Base-by-base conservation (phyloP, 2,113 vertebrate genomes). In the Alosa alosa region DNA sequence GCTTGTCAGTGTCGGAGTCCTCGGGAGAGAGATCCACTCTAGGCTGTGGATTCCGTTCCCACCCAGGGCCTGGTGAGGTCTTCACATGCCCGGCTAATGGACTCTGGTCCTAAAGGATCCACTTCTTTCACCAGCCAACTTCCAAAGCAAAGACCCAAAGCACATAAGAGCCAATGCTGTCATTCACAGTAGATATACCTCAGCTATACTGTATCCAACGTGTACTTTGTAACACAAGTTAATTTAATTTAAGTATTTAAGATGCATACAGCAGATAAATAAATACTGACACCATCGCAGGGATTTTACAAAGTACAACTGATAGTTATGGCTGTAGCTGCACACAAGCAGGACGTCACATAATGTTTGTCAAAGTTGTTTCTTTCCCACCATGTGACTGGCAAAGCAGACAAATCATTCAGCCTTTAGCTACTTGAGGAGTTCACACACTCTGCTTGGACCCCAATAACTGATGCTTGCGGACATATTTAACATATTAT, bases 21-120 rank as follows among this genome's bases (percentile, higher is more conserved):
- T 78, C 36, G 31, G 39, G 72, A 78, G 36, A 78, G 31, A 39
- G 72, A 39, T 78, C 72, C 72, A 78, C 31, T 78, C 72, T 36
- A 41, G 64, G 64, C 64, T 31, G 13, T 78, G 72, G 72, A 78
- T 78, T 78, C 72, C 72, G 15, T 78, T 78, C 72, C 72, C 72
- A 78, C 72, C 72, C 72, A 39, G 72, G 36, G 72, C 72, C 72
- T 78, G 25, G 13, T 13, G 72, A 36, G 72, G 31, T 10, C 46
- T 57, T n/a, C 25, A 45, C 45, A 25, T 68, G 49, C 49, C 4
- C 25, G 22, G 36, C 60, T 83, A 84, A 84, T 86, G 64, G 22
- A 86, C 31, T 44, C 9, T 1, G 78, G 36, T 75, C 46, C 82
- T 72, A 3, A 20, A 52, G 82, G 82, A 55, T 47, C 18, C 20